These are phyloP conservation scores for Vollenhovia emeryi DNA, from an alignment of 1,140 invertebrate genomes.

Conservation along the genomic window DNA sequence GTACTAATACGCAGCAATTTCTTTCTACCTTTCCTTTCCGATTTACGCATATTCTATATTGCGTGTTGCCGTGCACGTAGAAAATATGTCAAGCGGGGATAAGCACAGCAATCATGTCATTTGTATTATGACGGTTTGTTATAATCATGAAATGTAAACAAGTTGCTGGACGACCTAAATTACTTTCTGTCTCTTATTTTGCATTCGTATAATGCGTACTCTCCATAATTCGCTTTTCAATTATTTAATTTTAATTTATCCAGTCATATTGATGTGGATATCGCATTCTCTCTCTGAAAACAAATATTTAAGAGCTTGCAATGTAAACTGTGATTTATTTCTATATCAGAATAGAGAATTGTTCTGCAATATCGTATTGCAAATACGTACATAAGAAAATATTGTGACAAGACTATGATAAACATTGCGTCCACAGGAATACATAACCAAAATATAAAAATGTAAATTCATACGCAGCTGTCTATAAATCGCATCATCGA, in stretches of 20 bases:
- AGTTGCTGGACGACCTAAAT: background rate
- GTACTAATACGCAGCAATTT: conserved; percentile 4
- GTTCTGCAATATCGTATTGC: background rate
- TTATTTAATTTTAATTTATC: background rate
- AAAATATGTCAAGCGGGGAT: background rate
- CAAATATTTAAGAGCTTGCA: background rate
- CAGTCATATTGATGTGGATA: background rate
- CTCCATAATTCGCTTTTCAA: background rate
- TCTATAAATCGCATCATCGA: background rate
- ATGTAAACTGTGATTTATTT: background rate
- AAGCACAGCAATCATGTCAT: background rate
- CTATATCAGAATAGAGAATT: background rate
- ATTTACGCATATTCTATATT: background rate
- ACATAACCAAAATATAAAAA: background rate
- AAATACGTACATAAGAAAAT: background rate
- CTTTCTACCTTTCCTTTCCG: background rate
- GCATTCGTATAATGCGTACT: background rate
- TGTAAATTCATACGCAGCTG: background rate
- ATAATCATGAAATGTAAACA: conserved; percentile 14
- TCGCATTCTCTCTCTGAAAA: background rate
- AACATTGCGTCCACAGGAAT: background rate
- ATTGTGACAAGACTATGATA: background rate
- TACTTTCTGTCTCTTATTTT: background rate
- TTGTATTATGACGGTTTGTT: background rate
- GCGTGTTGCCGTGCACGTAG: background rate